Evolutionary conservation across 2,113 vertebrate genomes (phyloP), one percentile per base, ranked within the genome.

Genomic region (Isichthys henryi): DNA sequence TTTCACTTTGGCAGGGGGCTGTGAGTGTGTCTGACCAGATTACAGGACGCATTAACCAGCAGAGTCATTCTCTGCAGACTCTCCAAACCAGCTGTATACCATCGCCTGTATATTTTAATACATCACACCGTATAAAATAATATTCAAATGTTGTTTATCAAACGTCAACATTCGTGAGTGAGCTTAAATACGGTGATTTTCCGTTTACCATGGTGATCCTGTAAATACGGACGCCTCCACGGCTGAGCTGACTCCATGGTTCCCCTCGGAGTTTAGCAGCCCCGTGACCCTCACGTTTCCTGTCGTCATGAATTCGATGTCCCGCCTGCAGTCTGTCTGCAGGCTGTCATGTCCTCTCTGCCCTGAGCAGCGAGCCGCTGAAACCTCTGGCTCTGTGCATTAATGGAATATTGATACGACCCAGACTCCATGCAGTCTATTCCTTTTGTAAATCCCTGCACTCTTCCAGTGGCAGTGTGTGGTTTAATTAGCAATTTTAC

Each of bases 401-500:
- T 97, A 97, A 96, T 96, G 97, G 96, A 96, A 97, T 97, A 98
- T 97, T 97, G 96, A 98, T 97, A 98, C 93, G 95, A 94, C 95
- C 94, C 95, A 97, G 97, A 96, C 94, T 93, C 93, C 93, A 92
- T 93, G 91, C 89, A 91, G 91, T 92, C 90, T 88, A 93, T 89
- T 95, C 95, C 95, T 95, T 97, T 94, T 94, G 94, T 96, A 96
- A 97, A 96, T 96, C 95, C 94, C 95, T 93, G 92, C 94, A 93
- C 93, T 91, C 95, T 94, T 96, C 94, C 95, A 96, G 94, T 96
- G 96, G 96, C 96, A 96, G 94, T 94, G 94, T 96, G 94, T 92
- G 50, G 90, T 95, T 97, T 97, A 97, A 97, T 97, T 97, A 96
- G 96, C 94, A 94, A 92, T 97, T 98, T 97, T 97, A 97, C 92